Evolutionary conservation across 2,888 invertebrate species (phyloP), one percentile per base, ranked within the genome.

Genomic region (Dascillus cervinus): DNA sequence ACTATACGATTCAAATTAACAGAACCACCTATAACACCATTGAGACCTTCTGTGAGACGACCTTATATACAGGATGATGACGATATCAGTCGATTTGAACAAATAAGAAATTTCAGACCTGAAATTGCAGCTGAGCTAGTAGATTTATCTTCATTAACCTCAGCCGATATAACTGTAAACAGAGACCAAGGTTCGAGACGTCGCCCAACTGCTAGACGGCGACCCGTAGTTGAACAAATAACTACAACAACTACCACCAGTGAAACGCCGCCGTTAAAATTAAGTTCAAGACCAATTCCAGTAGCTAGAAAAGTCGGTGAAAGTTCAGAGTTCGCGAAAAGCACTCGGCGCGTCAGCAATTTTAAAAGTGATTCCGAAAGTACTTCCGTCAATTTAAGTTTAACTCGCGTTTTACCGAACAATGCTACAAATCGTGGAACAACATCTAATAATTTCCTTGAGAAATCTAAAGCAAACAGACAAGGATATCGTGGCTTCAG

Each of bases 81-180:
- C 8, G 17, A 17, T 17, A 17, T 17, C 8, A 6, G 5, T 8
- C 4, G 17, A 17, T 8, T 6, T 6, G 8, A 49, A 3, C 34
- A 37, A 25, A 44, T 50, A 23, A 44, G 64, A 26, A 54, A 49
- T 19, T 64, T 53, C 44, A 50, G 65, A 37, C 66, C 65, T 4
- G 51, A 52, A 34, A 42, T 52, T 22, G 43, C 49, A 2, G 46
- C 53, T 1, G 56, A 58, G 42, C 43, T 62, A n/a, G 69, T 71
- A 36, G 75, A 75, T 53, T 49, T 72, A 9, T 62, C 72, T 24
- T 73, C 73, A 2, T 54, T 75, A 24, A 73, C 72, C 2, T 69
- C 73, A 1, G 58, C 68, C 11, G 75, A 76, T 44, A 53, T 59
- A 34, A 38, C 49, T 4, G 13, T 32, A 13, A 20, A 14, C 19